Conservation (phyloP, 1,140 invertebrate species). For the Drosophila triauraria region DNA sequence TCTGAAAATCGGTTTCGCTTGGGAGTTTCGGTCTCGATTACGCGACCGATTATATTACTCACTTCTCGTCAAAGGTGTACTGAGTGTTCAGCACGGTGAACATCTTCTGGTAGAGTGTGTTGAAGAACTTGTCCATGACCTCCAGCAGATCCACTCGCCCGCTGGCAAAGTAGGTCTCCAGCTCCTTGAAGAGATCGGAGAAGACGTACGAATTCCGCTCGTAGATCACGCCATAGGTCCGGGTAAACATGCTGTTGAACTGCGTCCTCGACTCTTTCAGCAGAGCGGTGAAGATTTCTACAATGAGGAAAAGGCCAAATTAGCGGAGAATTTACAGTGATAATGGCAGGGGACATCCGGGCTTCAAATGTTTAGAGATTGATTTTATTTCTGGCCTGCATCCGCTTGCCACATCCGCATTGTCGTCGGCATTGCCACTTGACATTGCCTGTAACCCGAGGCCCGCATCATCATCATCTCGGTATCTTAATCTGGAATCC, state of each 20-base stretch:
- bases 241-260: constrained; percentile 97
- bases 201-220: constrained; percentile 97
- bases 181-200: constrained; percentile 94
- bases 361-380: constrained; percentile 53
- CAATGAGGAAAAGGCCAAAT: constrained; percentile 50
- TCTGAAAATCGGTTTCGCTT: constrained; percentile 49
- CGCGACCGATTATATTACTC: constrained; percentile 85
- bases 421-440: constrained; percentile 60
- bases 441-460: constrained; percentile 58
- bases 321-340: constrained; percentile 28
- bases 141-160: constrained; percentile 93
- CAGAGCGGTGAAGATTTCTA: constrained; percentile 95
- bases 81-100: constrained; percentile 97
- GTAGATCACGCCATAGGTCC: constrained; percentile 97
- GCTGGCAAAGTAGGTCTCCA: constrained; percentile 95
- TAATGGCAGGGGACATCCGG: constrained; percentile 50
- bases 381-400: constrained; percentile 63
- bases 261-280: constrained; percentile 92
- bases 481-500: constrained; percentile 8
- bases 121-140: constrained; percentile 97
- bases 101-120: constrained; percentile 97
- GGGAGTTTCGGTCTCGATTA: constrained; percentile 23
- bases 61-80: constrained; percentile 95
- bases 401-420: constrained; percentile 77
- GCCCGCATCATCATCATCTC: constrained; percentile 58